Evolutionary conservation across 2,888 invertebrate genomes (phyloP).

Genomic region (Thymelicus acteon): DNA sequence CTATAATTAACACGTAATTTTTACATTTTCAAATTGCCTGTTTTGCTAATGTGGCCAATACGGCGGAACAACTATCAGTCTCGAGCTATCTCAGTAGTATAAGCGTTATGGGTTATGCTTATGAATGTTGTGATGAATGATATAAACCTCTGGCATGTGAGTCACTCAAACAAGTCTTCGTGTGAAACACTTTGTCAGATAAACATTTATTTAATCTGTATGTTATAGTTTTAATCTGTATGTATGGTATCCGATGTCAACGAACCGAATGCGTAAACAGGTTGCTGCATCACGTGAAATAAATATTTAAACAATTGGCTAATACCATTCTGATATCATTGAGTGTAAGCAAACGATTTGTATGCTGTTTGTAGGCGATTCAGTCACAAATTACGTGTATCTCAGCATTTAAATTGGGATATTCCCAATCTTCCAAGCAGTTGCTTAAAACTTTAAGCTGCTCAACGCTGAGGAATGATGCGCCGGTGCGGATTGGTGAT

Average conservation of each 20-base stretch:
- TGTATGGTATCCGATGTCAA: constrained; percentile 1
- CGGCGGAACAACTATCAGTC: too few species aligned
- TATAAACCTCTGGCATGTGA: not conserved
- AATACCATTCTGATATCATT: constrained; percentile 1
- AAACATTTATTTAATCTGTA: constrained; percentile 2
- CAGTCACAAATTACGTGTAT: not conserved
- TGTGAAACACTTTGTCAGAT: not conserved
- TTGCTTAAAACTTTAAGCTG: too few species aligned
- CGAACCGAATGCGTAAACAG: constrained; percentile 7
- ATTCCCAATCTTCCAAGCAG: too few species aligned
- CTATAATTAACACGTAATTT: too few species aligned
- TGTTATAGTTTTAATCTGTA: constrained; percentile 7
- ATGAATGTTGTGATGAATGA: not conserved
- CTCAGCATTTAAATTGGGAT: too few species aligned
- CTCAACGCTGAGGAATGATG: too few species aligned
- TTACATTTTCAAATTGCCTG: too few species aligned
- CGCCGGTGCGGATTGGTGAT: too few species aligned
- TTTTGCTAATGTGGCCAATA: too few species aligned
- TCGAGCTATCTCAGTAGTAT: too few species aligned
- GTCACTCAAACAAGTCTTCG: not conserved
- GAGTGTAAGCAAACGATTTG: constrained; percentile 12
- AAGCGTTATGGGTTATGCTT: too few species aligned
- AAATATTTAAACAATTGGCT: constrained; percentile 23
- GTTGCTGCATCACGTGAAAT: constrained; percentile 10
- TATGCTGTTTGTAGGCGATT: not conserved